Percentiles rank a stretch among this genome's conserved stretches.
phyloP scores from a whole-genome alignment of 2,113 vertebrate species.

The Siniperca knerii region DNA sequence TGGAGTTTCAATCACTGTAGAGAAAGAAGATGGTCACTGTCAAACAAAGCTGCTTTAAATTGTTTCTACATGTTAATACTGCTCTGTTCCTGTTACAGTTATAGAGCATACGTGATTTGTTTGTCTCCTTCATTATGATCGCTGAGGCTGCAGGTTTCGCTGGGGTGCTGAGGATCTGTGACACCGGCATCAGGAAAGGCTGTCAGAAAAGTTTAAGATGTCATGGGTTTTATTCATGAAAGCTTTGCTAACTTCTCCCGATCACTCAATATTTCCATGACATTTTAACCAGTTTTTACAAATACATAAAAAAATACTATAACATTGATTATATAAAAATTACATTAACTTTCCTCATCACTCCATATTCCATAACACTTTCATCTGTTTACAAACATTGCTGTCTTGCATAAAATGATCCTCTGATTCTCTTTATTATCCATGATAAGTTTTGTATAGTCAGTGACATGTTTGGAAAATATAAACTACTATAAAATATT shows the following conservation, averaged over 20 bases:
- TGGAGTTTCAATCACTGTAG: slow-evolving; percentile 50
- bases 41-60: background rate
- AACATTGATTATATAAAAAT: too few relatives aligned
- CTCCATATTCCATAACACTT: too few relatives aligned
- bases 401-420: background rate
- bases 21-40: background rate
- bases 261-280: background rate
- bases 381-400: background rate
- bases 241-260: background rate
- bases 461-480: background rate
- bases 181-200: background rate
- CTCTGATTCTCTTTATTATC: background rate
- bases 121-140: background rate
- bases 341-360: too few relatives aligned
- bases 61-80: background rate
- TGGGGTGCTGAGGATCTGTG: background rate
- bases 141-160: background rate
- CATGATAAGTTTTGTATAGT: background rate
- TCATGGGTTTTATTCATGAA: background rate
- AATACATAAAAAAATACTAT: too few relatives aligned
- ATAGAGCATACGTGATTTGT: background rate
- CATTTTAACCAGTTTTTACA: background rate
- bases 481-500: background rate
- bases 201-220: background rate
- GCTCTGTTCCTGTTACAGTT: background rate